These are phyloP conservation scores for Sebastes taczanowskii DNA, from an alignment of 2,797 vertebrate species.

Conservation along the genomic window DNA sequence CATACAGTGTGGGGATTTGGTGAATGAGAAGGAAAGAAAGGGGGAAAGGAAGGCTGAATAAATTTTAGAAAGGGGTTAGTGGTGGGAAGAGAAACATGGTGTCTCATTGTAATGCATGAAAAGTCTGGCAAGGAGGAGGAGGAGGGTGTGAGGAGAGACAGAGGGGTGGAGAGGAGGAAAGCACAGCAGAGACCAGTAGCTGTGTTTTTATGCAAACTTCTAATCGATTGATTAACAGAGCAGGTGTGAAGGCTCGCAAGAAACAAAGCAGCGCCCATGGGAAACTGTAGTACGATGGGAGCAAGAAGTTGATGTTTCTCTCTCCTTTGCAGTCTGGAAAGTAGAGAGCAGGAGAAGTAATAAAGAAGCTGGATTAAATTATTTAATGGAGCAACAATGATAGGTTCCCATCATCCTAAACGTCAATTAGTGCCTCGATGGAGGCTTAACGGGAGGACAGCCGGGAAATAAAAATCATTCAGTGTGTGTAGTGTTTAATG, in stretches of 20 bases:
- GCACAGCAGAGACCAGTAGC: not conserved
- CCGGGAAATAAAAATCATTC: constrained; percentile 3
- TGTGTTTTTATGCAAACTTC: not conserved
- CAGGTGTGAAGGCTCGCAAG: not conserved
- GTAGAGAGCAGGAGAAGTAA: not conserved
- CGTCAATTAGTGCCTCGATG: not conserved
- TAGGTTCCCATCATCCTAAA: not conserved
- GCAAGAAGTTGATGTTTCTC: not conserved
- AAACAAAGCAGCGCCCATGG: not conserved
- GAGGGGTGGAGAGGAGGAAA: not conserved
- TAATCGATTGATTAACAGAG: constrained; percentile 14
- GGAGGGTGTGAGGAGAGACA: constrained; percentile 24
- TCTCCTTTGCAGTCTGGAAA: not conserved
- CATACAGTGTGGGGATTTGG: constrained; percentile 63
- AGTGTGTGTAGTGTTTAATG: not conserved
- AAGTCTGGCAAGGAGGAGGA: constrained; percentile 43
- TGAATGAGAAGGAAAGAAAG: constrained; percentile 48
- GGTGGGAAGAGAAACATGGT: constrained; percentile 59
- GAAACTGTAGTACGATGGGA: not conserved
- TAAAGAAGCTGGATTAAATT: not conserved
- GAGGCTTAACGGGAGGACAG: not conserved
- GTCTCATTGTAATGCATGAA: constrained; percentile 76
- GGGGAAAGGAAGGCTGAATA: constrained; percentile 42
- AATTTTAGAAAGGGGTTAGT: constrained; percentile 58
- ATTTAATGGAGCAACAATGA: constrained; percentile 20